These are phyloP conservation scores for Phodopus roborovskii DNA, from an alignment of 2,113 vertebrate genomes.

Conservation along the genomic window DNA sequence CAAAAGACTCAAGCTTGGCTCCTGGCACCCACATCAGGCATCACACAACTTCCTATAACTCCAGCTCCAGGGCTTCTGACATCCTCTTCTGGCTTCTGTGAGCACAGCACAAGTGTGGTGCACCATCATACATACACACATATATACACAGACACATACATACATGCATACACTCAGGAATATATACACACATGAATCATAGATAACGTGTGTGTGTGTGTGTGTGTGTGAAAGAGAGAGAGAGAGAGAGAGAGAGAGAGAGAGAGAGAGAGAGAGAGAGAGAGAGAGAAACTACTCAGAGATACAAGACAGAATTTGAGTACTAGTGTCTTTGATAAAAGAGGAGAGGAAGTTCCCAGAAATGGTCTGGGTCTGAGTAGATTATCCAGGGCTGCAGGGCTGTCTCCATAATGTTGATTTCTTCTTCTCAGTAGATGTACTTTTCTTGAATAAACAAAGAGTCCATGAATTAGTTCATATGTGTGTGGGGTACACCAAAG, in stretches of 20 bases:
- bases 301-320: neutral
- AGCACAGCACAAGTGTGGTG: neutral
- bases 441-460: conserved; percentile 4
- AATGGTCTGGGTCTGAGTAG: neutral
- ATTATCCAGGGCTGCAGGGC: neutral
- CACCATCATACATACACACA: neutral
- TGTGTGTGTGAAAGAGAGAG: neutral
- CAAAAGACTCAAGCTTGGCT: neutral
- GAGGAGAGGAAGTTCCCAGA: neutral
- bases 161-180: neutral
- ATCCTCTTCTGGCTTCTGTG: neutral
- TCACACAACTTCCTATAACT: neutral
- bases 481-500: too few relatives aligned
- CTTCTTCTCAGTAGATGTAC: neutral
- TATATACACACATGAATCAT: neutral
- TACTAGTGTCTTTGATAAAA: neutral
- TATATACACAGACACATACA: neutral
- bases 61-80: neutral
- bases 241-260: too few relatives aligned
- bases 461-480: neutral
- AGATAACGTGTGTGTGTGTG: neutral
- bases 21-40: neutral
- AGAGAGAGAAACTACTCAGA: neutral
- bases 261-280: neutral
- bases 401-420: neutral